These are phyloP conservation scores for Andrena minutula DNA, from an alignment of 2,888 invertebrate genomes.

Conservation along the genomic window DNA sequence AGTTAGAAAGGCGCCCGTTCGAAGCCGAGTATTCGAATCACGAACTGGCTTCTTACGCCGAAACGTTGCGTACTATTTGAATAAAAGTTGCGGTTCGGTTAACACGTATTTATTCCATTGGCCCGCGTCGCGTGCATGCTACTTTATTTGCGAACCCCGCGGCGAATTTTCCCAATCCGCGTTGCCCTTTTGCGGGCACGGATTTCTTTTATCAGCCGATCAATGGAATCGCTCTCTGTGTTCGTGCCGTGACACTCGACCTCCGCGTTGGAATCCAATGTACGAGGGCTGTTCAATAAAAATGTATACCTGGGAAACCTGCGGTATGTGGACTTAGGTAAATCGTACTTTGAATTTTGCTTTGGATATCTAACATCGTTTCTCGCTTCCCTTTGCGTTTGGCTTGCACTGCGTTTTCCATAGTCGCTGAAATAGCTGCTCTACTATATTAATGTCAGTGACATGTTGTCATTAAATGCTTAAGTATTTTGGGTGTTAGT, in stretches of 20 bases:
- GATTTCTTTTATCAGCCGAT: conserved; percentile 22
- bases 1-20: too few species aligned
- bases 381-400: too few species aligned
- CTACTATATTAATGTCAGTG: too few species aligned
- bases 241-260: too few species aligned
- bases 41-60: conserved; percentile 22
- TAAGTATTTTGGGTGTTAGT: too few species aligned
- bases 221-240: background rate
- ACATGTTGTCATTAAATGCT: too few species aligned
- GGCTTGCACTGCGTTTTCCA: too few species aligned
- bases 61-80: conserved; percentile 17
- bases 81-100: conserved; percentile 46
- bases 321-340: too few species aligned
- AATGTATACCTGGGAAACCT: too few species aligned
- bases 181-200: background rate
- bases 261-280: background rate
- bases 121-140: background rate
- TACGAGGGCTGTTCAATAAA: background rate
- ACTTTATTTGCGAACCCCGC: conserved; percentile 11
- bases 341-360: too few species aligned
- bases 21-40: conserved; percentile 31
- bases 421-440: too few species aligned
- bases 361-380: too few species aligned
- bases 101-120: conserved; percentile 39
- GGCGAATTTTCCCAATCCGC: background rate